A percentile compares a stretch with the other conserved stretches of the same genome.
phyloP scores from a whole-genome alignment of 2,888 invertebrate species.

The Blomia tropicalis region DNA sequence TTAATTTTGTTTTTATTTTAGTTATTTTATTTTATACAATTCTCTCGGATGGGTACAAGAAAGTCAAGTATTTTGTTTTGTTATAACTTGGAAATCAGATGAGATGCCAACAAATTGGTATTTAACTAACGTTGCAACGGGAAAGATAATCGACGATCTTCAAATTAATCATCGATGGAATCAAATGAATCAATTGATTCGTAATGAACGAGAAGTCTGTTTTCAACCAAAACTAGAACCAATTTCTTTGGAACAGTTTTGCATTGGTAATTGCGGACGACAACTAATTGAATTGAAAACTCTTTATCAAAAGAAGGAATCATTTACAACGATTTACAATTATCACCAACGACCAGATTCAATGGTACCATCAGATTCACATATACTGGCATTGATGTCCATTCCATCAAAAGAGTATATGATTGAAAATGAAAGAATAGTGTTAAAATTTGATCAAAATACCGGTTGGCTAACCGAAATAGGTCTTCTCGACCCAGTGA shows the following conservation, averaged over 20 bases:
- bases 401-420: neutral
- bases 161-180: slow-evolving; percentile 27
- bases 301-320: neutral
- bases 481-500: neutral
- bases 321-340: neutral
- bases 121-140: slow-evolving; percentile 20
- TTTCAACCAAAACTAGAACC: neutral
- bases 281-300: neutral
- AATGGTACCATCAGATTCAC: neutral
- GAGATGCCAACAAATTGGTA: slow-evolving; percentile 1
- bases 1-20: slow-evolving; percentile 24
- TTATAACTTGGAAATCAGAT: neutral
- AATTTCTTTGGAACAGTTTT: neutral
- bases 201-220: neutral
- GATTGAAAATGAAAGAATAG: neutral
- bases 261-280: neutral
- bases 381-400: neutral
- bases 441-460: neutral
- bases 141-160: slow-evolving; percentile 21
- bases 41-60: slow-evolving; percentile 48
- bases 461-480: neutral
- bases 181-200: neutral
- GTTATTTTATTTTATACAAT: slow-evolving; percentile 56
- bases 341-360: neutral
- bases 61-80: neutral